Base-by-base conservation (phyloP, 2,797 vertebrate genomes). In the Numenius phaeopus region DNA sequence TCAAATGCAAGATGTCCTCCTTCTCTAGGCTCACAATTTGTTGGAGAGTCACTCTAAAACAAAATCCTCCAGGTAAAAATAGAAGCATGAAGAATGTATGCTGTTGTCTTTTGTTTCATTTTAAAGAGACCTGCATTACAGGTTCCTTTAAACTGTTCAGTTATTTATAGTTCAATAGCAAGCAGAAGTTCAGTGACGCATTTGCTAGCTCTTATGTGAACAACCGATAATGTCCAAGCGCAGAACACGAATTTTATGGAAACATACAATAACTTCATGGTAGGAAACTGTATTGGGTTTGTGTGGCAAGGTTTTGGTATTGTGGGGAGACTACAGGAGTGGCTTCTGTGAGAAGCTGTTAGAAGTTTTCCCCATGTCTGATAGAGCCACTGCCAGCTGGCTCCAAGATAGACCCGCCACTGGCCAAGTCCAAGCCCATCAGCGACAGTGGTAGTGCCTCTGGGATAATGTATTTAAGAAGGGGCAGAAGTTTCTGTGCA, bases 171-270 rank as follows among this genome's bases (percentile, higher is more conserved):
- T 73, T 83, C 47, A 83, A 70, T 19, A 55, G 7, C 40, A 7
- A 80, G 6, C 26, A 71, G 34, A 89, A 59, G 4, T 76, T 64
- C 37, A 58, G 20, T 42, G 29, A 44, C 5, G 3, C 1, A 14
- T 83, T 86, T 65, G 1, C 30, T 32, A 24, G 5, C 14, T 91
- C 21, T 22, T 47, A 9, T 2, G 1, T 22, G 30, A 82, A 72
- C 23, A 47, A 40, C 11, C 0, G 0, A 42, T 32, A 39, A 64
- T 13, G 8, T 59, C 22, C n/a, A 49, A 0, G 2, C 7, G 32
- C 1, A 71, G 7, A 55, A 61, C 11, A 42, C 6, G 3, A 0
- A 3, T 61, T n/a, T 26, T 39, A 81, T 0, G 8, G 57, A 20
- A 93, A 34, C 2, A 27, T 32, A 4, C 8, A 59, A n/a, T 62